Percentiles rank a stretch among this genome's conserved stretches.
Conservation (phyloP, 2,888 invertebrate genomes). For the Dione vanillae region DNA sequence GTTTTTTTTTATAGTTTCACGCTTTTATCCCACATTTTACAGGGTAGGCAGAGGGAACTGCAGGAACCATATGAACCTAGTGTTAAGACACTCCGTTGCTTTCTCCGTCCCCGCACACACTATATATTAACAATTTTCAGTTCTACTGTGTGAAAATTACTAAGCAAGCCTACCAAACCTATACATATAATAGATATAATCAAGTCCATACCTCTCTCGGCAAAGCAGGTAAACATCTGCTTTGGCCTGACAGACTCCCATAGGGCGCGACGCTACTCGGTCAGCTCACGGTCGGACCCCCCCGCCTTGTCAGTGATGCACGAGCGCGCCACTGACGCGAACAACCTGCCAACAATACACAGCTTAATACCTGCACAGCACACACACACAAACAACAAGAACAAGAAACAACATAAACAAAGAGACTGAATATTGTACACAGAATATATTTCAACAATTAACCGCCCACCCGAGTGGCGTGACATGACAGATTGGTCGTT, state of each 20-base stretch:
- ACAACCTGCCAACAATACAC: slow-evolving; percentile 87
- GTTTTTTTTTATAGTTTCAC: too few species aligned
- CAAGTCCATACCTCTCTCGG: slow-evolving; percentile 61
- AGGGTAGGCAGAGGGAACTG: too few species aligned
- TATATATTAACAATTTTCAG: too few species aligned
- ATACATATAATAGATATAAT: too few species aligned
- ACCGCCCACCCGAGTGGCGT: slow-evolving; percentile 15
- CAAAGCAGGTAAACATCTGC: slow-evolving; percentile 63
- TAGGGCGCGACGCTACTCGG: slow-evolving; percentile 84
- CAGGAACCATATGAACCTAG: too few species aligned
- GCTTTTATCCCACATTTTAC: too few species aligned
- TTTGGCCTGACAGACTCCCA: slow-evolving; percentile 75
- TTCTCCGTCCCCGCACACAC: too few species aligned
- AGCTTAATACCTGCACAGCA: not conserved
- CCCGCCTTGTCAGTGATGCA: slow-evolving; percentile 94
- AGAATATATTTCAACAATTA: not conserved
- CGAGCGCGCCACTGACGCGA: slow-evolving; percentile 97
- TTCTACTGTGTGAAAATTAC: too few species aligned
- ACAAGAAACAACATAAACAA: not conserved
- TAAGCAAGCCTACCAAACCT: too few species aligned
- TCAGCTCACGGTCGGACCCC: slow-evolving; percentile 86
- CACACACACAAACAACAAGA: not conserved
- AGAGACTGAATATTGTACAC: not conserved
- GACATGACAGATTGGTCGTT: not conserved
- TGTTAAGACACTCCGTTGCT: too few species aligned